These are phyloP conservation scores for Epinotia brunnichana DNA, from an alignment of 2,888 invertebrate genomes.

Conservation along the genomic window DNA sequence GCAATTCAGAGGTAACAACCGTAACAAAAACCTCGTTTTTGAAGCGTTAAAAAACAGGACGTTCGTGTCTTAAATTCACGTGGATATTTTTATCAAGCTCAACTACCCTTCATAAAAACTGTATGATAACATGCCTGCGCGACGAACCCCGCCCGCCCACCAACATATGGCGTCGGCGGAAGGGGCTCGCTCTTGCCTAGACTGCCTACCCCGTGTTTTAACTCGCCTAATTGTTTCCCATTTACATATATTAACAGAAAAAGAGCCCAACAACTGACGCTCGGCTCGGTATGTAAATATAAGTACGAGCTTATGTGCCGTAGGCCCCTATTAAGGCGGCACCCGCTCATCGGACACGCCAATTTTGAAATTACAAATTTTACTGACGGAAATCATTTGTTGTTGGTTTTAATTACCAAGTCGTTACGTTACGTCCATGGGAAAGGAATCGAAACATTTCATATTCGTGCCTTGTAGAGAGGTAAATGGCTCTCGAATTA, in stretches of 20 bases:
- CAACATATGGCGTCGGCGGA: conserved; percentile 75
- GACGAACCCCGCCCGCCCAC: conserved; percentile 68
- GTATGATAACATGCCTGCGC: conserved; percentile 32
- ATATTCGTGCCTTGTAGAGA: conserved; percentile 26
- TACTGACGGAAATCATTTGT: conserved; percentile 77
- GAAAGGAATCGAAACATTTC: conserved; percentile 53
- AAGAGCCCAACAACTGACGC: conserved; percentile 77
- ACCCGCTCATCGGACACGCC: conserved; percentile 61
- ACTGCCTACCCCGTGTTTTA: conserved; percentile 83
- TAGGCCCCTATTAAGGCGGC: conserved; percentile 58
- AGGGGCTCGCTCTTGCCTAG: conserved; percentile 79
- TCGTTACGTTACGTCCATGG: conserved; percentile 56
- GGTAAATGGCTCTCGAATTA: conserved; percentile 1
- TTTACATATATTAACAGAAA: conserved; percentile 82
- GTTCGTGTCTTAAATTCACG: conserved; percentile 30
- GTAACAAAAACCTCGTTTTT: background rate
- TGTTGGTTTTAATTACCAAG: conserved; percentile 63
- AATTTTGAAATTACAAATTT: conserved; percentile 66
- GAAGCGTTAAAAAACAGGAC: conserved; percentile 5
- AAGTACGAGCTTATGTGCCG: conserved; percentile 57
- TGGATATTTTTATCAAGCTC: conserved; percentile 30
- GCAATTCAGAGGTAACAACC: background rate
- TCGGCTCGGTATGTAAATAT: conserved; percentile 73
- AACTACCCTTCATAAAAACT: conserved; percentile 39
- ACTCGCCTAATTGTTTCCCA: conserved; percentile 83